Base-by-base conservation (phyloP, 2,113 vertebrate species). In the Anoura caudifer region DNA sequence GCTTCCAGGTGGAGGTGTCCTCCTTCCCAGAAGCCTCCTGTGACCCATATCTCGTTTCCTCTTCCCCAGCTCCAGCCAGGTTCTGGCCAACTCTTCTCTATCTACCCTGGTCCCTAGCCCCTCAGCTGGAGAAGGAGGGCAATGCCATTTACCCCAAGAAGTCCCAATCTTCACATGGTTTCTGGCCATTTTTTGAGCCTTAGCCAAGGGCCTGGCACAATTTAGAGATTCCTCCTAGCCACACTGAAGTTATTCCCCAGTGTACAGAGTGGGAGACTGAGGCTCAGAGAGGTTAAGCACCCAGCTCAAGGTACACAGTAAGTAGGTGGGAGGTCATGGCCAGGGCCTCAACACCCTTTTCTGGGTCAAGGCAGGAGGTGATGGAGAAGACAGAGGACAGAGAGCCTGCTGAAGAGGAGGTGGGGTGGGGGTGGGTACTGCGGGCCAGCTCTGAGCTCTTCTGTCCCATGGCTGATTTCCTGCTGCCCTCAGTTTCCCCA, bases 1-100 rank as follows among this genome's bases (percentile, higher is more conserved):
- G 52, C 63, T 83, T 87, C 43, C 52, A 54, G 67, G 36, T 19
- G 33, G 89, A 56, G 67, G 89, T 56, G 83, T 45, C 82, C 61
- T 63, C 36, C 1, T 26, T 43, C 28, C 33, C 0, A 17, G 9
- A 1, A 38, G 28, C 52, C 45, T 91, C 65, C 75, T 63, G 54
- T 24, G 43, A n/a, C 63, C 15, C 5, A 4, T 14, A 26, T 47
- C 50, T 59, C 50, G 12, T 28, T n/a, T 52, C 11, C 63, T 72
- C 36, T 28, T 77, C 28, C 43, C 41, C 26, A 83, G 77, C 12
- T 36, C n/a, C 17, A 17, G 31, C 19, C 41, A 45, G 63, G n/a
- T 38, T 31, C 82, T 28, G 77, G 22, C 13, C 17, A 70, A 17
- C 2, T 54, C 6, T 31, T 65, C 28, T 12, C 28, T 63, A 19